These are phyloP conservation scores for Embiotoca jacksoni DNA, from an alignment of 2,113 vertebrate genomes.

Conservation along the genomic window DNA sequence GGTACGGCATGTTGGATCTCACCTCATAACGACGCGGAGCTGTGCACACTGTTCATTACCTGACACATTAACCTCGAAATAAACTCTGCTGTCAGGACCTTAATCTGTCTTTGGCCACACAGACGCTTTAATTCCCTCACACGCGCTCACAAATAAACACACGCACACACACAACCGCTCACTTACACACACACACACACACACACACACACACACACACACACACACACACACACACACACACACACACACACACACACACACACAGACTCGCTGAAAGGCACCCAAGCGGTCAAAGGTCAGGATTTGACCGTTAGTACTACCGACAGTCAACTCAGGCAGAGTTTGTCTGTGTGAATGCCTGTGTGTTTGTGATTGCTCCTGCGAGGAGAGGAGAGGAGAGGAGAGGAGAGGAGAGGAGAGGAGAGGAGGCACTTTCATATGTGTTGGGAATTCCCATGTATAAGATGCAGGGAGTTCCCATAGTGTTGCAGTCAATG, in stretches of 20 bases:
- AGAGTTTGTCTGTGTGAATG: slow-evolving; percentile 46
- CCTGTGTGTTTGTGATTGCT: slow-evolving; percentile 6
- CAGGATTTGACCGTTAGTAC: slow-evolving; percentile 76
- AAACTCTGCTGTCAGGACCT: slow-evolving; percentile 63
- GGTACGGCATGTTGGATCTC: slow-evolving; percentile 18
- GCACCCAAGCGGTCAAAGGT: slow-evolving; percentile 65
- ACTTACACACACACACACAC: slow-evolving; percentile 9
- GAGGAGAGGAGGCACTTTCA: slow-evolving; percentile 51
- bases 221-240: not conserved
- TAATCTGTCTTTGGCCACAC: slow-evolving; percentile 74
- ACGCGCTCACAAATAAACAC: slow-evolving; percentile 55
- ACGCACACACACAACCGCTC: slow-evolving; percentile 33
- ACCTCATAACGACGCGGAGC: slow-evolving; percentile 38
- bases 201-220: slow-evolving; percentile 13
- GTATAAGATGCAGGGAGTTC: slow-evolving; percentile 78
- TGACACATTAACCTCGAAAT: slow-evolving; percentile 84
- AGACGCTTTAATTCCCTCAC: slow-evolving; percentile 70
- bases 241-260: not conserved
- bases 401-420: slow-evolving; percentile 27
- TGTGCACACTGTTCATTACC: slow-evolving; percentile 69
- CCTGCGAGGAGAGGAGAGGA: slow-evolving; percentile 10
- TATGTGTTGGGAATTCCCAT: slow-evolving; percentile 63
- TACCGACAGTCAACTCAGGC: slow-evolving; percentile 78
- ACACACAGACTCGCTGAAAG: slow-evolving; percentile 58
- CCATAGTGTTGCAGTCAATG: slow-evolving; percentile 79